A percentile compares a stretch with the other conserved stretches of the same genome.
Conservation (phyloP, 2,113 vertebrate genomes). For the Rhinichthys klamathensis region DNA sequence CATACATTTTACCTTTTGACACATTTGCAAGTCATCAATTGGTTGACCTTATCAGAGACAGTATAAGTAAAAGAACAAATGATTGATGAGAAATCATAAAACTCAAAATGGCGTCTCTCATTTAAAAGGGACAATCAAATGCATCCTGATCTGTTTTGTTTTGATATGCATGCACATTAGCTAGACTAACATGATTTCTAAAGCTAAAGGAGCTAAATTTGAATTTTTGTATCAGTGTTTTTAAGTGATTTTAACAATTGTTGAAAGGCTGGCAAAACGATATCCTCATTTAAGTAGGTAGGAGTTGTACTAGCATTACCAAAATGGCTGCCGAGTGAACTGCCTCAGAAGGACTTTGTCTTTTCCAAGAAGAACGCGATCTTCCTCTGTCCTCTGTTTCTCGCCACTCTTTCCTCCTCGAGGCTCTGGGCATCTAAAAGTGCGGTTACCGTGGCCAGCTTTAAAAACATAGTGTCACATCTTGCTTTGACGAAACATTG, state of each 20-base stretch:
- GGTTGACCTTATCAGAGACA: background rate
- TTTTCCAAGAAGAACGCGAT: background rate
- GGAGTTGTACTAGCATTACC: constrained; percentile 8
- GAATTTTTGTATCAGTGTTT: background rate
- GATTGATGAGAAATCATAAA: background rate
- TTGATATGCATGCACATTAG: background rate
- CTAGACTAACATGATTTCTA: background rate
- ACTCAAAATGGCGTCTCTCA: background rate
- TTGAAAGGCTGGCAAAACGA: background rate
- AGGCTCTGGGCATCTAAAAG: background rate
- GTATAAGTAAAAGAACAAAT: too few species aligned
- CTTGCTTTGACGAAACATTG: constrained; percentile 11
- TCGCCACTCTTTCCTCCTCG: background rate
- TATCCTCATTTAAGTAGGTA: background rate
- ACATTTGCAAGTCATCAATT: constrained; percentile 14
- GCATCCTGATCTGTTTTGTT: background rate
- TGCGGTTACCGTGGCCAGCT: background rate
- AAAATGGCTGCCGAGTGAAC: background rate
- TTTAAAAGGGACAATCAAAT: background rate
- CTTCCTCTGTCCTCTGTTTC: constrained; percentile 33
- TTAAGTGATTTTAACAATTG: background rate
- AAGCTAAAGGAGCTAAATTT: background rate
- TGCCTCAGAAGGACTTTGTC: background rate
- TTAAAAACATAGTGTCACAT: background rate
- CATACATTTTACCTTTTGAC: background rate